Evolutionary conservation across 2,113 vertebrate genomes (phyloP), one percentile per base, ranked within the genome.

Genomic region (Australoheros scitulus): DNA sequence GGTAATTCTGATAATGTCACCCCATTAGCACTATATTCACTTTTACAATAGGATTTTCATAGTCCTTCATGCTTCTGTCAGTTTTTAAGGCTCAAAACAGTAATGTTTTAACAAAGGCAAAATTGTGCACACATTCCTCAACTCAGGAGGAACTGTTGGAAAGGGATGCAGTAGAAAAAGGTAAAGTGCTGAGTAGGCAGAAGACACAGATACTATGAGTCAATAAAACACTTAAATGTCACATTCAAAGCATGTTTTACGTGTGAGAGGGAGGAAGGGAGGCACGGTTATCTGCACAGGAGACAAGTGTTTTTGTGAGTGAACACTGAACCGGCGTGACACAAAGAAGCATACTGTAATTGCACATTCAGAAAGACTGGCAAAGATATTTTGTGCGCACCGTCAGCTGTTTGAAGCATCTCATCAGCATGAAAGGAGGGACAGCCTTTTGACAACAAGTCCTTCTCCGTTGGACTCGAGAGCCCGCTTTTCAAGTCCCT

Each of bases 391-490:
- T 47, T 56, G 52, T 18, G 52, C 36, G 38, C 74, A 17, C 65
- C 14, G 86, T 64, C 81, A 88, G 81, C 77, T 87, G 90, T 90
- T 85, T 68, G 68, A 76, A 79, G 55, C 83, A 5, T 79, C 82
- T 76, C 64, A 84, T 86, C 57, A 36, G 81, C 68, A 70, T 77
- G 75, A 83, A 76, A 80, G 79, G 77, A 65, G 52, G 52, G 55
- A 41, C 14, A 7, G 34, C 58, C 72, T 68, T 79, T 65, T 65
- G 59, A 72, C 77, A 83, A 58, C 9, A 55, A 60, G 74, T 79
- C 72, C 5, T 57, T 86, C 63, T 75, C 64, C 52, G 14, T 41
- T 32, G 38, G 76, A 52, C 29, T 5, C 5, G 34, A 61, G 64
- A 80, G 81, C 6, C 61, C 64, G 50, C 68, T 63, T 20, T 68